These are phyloP conservation scores for Alauda arvensis DNA, from an alignment of 2,797 vertebrate genomes.

Conservation along the genomic window DNA sequence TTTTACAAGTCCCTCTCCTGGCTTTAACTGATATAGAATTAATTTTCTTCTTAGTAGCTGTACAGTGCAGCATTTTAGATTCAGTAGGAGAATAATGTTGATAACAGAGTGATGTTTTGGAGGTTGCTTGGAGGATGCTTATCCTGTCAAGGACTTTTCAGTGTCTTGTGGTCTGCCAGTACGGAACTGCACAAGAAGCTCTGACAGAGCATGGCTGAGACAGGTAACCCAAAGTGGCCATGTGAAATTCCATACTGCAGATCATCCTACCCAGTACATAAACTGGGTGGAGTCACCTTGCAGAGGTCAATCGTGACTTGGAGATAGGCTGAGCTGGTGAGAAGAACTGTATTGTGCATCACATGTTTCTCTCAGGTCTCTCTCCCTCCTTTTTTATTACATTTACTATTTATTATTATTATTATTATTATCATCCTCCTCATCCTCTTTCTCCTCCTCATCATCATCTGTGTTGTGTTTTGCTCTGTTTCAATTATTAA, in stretches of 20 bases:
- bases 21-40: neutral
- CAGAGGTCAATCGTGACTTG: rapidly evolving
- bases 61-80: neutral
- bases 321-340: neutral
- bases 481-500: neutral
- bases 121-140: neutral
- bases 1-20: neutral
- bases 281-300: neutral
- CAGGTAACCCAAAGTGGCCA: neutral
- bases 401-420: neutral
- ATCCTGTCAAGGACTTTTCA: neutral
- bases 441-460: neutral
- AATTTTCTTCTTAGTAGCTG: neutral
- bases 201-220: neutral
- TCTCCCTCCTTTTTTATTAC: neutral
- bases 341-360: neutral
- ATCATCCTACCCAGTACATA: neutral
- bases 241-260: too few species aligned
- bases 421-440: neutral
- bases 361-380: neutral
- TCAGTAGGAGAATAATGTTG: neutral
- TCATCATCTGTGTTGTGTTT: neutral
- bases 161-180: too few species aligned
- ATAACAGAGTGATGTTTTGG: neutral
- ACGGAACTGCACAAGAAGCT: neutral